Percentiles rank a stretch among this genome's conserved stretches.
Evolutionary conservation across 2,797 vertebrate species (phyloP).

Genomic region (Chaetodon trifasciatus): DNA sequence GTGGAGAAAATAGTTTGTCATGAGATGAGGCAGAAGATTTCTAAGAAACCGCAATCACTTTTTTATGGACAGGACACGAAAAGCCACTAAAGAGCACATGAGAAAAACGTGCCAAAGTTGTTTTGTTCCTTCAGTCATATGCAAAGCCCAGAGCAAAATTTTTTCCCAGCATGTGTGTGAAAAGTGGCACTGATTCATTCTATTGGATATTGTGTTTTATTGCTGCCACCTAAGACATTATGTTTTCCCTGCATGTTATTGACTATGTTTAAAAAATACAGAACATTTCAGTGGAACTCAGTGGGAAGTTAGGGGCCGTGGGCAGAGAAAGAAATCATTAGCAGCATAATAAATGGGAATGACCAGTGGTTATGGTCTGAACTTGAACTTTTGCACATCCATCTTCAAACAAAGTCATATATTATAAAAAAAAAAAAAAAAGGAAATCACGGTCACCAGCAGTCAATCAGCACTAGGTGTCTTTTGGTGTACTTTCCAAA

Average conservation of each 20-base stretch:
- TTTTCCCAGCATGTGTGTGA: not conserved
- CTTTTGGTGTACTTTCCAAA: slow-evolving; percentile 4
- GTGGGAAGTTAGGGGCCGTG: no score
- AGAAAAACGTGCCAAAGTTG: not conserved
- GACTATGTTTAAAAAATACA: not conserved
- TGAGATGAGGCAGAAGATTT: slow-evolving; percentile 35
- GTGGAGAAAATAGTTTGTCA: slow-evolving; percentile 38
- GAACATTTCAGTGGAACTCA: not conserved
- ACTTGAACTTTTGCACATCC: slow-evolving; percentile 1
- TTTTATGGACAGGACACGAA: not conserved
- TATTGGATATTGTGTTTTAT: not conserved
- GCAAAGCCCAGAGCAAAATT: slow-evolving; percentile 22
- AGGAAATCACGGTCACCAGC: not conserved
- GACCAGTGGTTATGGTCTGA: not conserved
- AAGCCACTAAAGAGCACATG: not conserved
- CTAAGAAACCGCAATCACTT: slow-evolving; percentile 14
- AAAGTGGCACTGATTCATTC: not conserved
- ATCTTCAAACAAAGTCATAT: not conserved
- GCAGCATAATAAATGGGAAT: not conserved
- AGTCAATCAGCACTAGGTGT: not conserved
- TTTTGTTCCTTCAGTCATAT: slow-evolving; percentile 13
- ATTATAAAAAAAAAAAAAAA: not conserved
- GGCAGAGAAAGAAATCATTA: not conserved
- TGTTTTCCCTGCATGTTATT: not conserved
- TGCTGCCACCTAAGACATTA: not conserved